Evolutionary conservation across 2,797 vertebrate species (phyloP).

Genomic region (Myiotriccus ornatus): DNA sequence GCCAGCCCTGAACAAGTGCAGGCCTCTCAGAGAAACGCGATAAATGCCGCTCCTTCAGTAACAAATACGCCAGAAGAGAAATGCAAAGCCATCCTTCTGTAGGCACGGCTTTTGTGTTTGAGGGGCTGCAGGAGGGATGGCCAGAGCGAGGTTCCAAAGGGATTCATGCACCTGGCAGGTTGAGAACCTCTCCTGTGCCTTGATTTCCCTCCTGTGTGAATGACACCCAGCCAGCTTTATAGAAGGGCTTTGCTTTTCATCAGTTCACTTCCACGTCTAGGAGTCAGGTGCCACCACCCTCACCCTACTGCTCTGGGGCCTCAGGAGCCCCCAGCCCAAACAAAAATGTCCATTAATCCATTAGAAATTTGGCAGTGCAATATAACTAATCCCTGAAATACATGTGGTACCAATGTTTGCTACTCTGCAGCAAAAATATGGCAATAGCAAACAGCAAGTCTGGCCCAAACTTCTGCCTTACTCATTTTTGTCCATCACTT

Average conservation of each 20-base stretch:
- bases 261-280: neutral
- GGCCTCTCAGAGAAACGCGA: neutral
- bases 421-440: accelerated
- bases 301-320: neutral
- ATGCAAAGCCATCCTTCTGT: neutral
- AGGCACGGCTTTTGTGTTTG: neutral
- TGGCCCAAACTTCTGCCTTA: neutral
- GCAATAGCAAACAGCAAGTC: accelerated
- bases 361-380: neutral
- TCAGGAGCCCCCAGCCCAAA: neutral
- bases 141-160: neutral
- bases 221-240: neutral
- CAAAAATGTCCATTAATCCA: neutral
- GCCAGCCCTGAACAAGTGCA: neutral
- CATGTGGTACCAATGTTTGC: accelerated
- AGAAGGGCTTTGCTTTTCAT: neutral
- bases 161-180: neutral
- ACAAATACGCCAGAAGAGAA: neutral
- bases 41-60: neutral
- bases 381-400: neutral
- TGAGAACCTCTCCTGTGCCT: neutral
- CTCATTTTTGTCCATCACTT: neutral
- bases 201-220: neutral
- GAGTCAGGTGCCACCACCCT: neutral
- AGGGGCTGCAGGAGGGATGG: neutral